These are phyloP conservation scores for Poeciliopsis occidentalis DNA, from an alignment of 2,113 vertebrate species.

Conservation along the genomic window DNA sequence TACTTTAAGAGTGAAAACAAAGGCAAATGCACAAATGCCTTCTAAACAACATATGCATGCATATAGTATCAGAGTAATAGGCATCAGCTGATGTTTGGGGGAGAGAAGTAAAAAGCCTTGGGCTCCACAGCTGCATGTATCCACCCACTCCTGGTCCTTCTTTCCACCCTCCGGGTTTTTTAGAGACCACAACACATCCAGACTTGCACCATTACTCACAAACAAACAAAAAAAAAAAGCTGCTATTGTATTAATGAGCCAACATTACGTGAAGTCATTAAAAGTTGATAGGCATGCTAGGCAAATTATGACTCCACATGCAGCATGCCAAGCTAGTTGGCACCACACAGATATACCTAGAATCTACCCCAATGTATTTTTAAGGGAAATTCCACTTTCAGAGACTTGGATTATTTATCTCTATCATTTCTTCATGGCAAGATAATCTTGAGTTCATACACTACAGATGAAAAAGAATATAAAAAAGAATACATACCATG, in stretches of 20 bases:
- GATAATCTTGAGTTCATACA: not conserved
- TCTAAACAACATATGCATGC: constrained; percentile 52
- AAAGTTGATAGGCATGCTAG: constrained; percentile 74
- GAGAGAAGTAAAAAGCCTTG: constrained; percentile 51
- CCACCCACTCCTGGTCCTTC: constrained; percentile 30
- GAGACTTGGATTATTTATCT: constrained; percentile 7
- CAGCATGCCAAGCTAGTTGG: constrained; percentile 59
- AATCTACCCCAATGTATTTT: constrained; percentile 23
- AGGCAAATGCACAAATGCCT: constrained; percentile 32
- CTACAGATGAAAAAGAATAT: too few species aligned
- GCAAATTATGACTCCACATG: constrained; percentile 55
- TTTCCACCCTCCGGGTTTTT: constrained; percentile 55
- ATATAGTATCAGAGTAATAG: constrained; percentile 58
- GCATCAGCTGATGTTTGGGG: constrained; percentile 67
- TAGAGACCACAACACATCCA: constrained; percentile 59
- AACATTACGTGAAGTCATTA: constrained; percentile 80
- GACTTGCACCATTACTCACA: constrained; percentile 56
- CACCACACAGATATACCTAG: constrained; percentile 57
- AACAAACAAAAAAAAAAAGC: constrained; percentile 73
- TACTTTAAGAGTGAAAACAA: constrained; percentile 1
- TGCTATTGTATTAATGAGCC: constrained; percentile 77
- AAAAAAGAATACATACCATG: too few species aligned
- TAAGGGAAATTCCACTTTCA: constrained; percentile 10
- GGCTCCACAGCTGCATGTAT: constrained; percentile 62
- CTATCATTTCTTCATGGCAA: not conserved